Evolutionary conservation across 2,113 vertebrate species (phyloP).

Genomic region (Onychorhynchus coronatus): DNA sequence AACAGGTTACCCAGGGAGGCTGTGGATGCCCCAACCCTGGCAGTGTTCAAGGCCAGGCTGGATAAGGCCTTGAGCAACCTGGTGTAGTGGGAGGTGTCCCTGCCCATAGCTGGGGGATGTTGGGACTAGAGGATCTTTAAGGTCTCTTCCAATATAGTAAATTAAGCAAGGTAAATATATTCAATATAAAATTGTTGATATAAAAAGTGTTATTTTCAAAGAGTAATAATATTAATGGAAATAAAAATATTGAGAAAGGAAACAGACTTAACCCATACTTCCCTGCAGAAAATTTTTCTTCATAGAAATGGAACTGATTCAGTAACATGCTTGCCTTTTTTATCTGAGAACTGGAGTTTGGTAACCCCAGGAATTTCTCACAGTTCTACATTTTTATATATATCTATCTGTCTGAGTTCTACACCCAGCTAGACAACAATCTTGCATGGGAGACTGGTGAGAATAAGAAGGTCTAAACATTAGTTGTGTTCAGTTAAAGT

Average conservation of each 20-base stretch:
- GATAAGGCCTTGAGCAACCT: not conserved
- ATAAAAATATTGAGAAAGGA: not conserved
- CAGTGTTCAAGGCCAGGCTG: not conserved
- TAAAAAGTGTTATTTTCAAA: not conserved
- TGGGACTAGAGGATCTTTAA: not conserved
- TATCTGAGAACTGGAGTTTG: not conserved
- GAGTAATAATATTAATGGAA: not conserved
- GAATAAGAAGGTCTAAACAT: not conserved
- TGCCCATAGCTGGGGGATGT: not conserved
- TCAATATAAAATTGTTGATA: not conserved
- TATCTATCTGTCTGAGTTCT: not conserved
- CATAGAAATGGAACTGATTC: not conserved
- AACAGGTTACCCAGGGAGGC: not conserved
- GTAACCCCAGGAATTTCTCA: not conserved
- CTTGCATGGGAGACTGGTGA: not conserved
- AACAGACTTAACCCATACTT: not conserved
- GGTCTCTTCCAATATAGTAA: not conserved
- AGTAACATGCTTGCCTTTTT: not conserved
- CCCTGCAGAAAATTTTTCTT: not conserved
- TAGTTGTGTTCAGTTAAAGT: not conserved
- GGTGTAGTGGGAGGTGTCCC: not conserved
- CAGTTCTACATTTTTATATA: not conserved
- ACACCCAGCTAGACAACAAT: not conserved
- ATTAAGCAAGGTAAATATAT: not conserved
- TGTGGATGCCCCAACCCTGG: not conserved